A percentile compares a stretch with the other conserved stretches of the same genome.
Conservation (phyloP, 2,888 invertebrate species). For the Eurois occulta region DNA sequence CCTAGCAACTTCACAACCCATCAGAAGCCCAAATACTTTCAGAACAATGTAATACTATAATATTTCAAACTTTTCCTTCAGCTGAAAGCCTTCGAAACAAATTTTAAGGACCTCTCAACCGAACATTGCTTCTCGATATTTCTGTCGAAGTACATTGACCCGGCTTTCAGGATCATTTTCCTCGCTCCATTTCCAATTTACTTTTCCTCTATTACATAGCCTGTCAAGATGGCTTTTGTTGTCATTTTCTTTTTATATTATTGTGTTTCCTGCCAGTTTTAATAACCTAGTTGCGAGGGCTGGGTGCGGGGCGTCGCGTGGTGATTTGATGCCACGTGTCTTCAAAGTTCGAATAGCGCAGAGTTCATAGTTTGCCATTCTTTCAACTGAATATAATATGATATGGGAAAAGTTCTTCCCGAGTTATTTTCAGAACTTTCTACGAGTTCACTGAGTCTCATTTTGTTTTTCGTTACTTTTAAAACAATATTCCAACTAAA, state of each 20-base stretch:
- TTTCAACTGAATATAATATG: constrained; percentile 35
- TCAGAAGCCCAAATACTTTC: constrained; percentile 21
- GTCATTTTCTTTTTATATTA: constrained; percentile 53
- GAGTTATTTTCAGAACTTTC: constrained; percentile 19
- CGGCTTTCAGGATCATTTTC: constrained; percentile 52
- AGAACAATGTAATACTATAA: constrained; percentile 32
- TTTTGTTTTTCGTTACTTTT: not conserved
- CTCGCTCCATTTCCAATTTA: constrained; percentile 63
- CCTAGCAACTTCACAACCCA: constrained; percentile 21
- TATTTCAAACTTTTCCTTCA: constrained; percentile 25
- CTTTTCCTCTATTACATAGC: constrained; percentile 58
- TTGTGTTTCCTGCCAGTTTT: constrained; percentile 46
- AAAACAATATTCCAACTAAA: not conserved
- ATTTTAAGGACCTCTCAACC: constrained; percentile 29
- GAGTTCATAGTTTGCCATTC: constrained; percentile 26
- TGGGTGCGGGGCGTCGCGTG: not conserved
- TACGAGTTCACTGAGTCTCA: not conserved
- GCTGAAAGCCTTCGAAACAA: constrained; percentile 36
- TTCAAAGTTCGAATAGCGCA: not conserved
- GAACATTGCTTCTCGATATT: constrained; percentile 45
- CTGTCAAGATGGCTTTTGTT: constrained; percentile 61
- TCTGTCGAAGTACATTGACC: constrained; percentile 61
- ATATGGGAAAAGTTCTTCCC: constrained; percentile 22
- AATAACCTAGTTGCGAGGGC: constrained; percentile 17
- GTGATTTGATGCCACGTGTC: constrained; percentile 29